These are phyloP conservation scores for Teinopalpus imperialis DNA, from an alignment of 2,888 invertebrate genomes.

Conservation along the genomic window DNA sequence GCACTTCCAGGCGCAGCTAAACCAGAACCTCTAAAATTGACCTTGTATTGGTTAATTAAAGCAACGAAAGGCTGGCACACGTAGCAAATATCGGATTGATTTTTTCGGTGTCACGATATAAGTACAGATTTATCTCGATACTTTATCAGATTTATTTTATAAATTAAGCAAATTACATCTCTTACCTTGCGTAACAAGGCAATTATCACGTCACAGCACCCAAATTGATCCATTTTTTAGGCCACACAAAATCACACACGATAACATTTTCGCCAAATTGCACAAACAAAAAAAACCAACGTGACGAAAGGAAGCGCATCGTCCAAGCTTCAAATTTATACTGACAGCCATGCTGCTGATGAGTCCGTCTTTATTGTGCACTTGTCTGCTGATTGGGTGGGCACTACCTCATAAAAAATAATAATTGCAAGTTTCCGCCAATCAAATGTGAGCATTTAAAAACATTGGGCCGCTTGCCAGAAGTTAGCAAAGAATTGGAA, in stretches of 20 bases:
- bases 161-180: slow-evolving; percentile 29
- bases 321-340: slow-evolving; percentile 96
- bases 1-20: slow-evolving; percentile 37
- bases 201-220: slow-evolving; percentile 76
- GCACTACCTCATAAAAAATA: slow-evolving; percentile 52
- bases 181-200: slow-evolving; percentile 61
- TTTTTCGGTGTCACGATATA: slow-evolving; percentile 46
- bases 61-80: slow-evolving; percentile 58
- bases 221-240: slow-evolving; percentile 79
- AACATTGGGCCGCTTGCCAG: slow-evolving; percentile 61
- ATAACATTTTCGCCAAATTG: slow-evolving; percentile 77
- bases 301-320: slow-evolving; percentile 92
- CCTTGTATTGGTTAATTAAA: slow-evolving; percentile 61
- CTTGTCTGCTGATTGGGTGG: slow-evolving; percentile 85
- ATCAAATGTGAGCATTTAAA: slow-evolving; percentile 53
- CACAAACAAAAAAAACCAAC: slow-evolving; percentile 82
- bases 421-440: slow-evolving; percentile 49
- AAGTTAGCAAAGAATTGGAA: slow-evolving; percentile 29
- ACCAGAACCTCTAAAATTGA: slow-evolving; percentile 47
- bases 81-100: slow-evolving; percentile 54
- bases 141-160: slow-evolving; percentile 8
- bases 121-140: slow-evolving; percentile 19
- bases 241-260: slow-evolving; percentile 77
- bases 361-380: slow-evolving; percentile 91
- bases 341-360: slow-evolving; percentile 97